Conservation (phyloP, 1,140 invertebrate genomes). For the Trinorchestia longiramus region DNA sequence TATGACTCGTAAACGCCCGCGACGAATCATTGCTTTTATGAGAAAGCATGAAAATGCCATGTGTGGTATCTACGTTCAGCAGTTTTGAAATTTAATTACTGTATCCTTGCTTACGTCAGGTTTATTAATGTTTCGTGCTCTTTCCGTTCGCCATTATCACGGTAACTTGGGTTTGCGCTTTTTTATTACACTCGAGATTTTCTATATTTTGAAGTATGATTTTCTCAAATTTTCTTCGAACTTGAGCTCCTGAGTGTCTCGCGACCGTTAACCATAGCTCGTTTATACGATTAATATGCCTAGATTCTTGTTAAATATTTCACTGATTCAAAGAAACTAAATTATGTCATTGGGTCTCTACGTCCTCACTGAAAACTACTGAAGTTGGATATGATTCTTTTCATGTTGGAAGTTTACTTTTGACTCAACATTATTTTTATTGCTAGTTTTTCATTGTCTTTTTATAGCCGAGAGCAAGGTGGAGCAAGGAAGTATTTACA, state of each 20-base stretch:
- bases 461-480: too few relatives aligned
- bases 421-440: too few relatives aligned
- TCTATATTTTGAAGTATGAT: neutral
- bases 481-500: too few relatives aligned
- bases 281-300: neutral
- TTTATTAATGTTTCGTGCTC: neutral
- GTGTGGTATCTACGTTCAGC: neutral
- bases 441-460: too few relatives aligned
- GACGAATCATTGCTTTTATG: too few relatives aligned
- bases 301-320: neutral
- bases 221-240: neutral
- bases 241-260: neutral
- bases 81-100: neutral
- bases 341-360: neutral
- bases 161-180: neutral
- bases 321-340: neutral
- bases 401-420: too few relatives aligned
- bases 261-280: too few relatives aligned
- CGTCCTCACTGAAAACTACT: neutral
- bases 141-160: neutral
- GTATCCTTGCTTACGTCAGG: neutral
- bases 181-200: neutral
- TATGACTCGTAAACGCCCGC: too few relatives aligned
- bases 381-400: too few relatives aligned
- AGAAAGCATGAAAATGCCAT: neutral